Evolutionary conservation across 2,888 invertebrate species (phyloP), one percentile per base, ranked within the genome.

Genomic region (Hypselothyrea guttata): DNA sequence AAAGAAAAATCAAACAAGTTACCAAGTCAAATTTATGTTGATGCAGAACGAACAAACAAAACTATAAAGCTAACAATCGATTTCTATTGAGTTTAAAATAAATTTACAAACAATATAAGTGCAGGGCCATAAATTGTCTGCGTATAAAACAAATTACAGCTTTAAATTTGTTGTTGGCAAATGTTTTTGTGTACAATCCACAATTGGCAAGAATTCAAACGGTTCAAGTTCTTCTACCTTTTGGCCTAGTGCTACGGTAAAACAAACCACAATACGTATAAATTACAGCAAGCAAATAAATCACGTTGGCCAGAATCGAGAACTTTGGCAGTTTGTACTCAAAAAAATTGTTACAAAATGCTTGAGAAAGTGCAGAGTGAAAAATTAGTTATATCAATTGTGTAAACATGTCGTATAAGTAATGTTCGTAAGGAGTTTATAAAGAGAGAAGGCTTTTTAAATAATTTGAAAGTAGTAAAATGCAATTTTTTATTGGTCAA

Each of bases 151-250:
- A 22, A 49, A 48, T 51, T 41, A 1, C n/a, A 44, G 18, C 15
- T 33, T 52, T 38, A 16, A 52, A 56, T 53, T 40, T 18, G 9
- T 11, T 27, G n/a, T 60, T 74, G 83, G 56, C 57, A 85, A 33
- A 33, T 18, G 16, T 59, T 44, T 37, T 35, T 28, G 8, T 31
- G 7, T 11, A 27, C 49, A 22, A 18, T 34, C 12, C 15, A 35
- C 48, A 68, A 83, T 84, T 83, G 77, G 76, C 84, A 83, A 34
- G 59, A 58, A 56, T 77, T 84, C 84, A 84, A 75, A 59, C 18
- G 47, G 45, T 12, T 38, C 62, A 72, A 79, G 86, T 77, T 86
- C 86, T 72, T 72, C 84, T 81, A 85, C 77, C 84, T 84, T 81
- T 86, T 77, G 84, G 84, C 84, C 77, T 72, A 79, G 57, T 83